Percentiles rank a stretch among this genome's conserved stretches.
Conservation (phyloP, 2,797 vertebrate genomes). For the Ctenosaura bakeri region DNA sequence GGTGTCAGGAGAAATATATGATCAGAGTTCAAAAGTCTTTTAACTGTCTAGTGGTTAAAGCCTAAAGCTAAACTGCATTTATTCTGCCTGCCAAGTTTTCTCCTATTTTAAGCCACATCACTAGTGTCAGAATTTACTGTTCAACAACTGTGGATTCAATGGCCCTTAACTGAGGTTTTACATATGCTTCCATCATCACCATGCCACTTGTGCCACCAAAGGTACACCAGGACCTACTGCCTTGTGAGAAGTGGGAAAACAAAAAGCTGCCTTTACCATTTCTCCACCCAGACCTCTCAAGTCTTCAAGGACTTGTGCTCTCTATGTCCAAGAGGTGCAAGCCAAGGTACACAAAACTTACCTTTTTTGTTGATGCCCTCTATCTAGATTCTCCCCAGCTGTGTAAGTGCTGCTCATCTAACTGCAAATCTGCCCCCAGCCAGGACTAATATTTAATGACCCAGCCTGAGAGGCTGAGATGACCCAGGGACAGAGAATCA, state of each 20-base stretch:
- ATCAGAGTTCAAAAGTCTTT: neutral
- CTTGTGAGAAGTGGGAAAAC: neutral
- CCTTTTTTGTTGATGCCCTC: conserved; percentile 7
- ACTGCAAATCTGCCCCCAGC: neutral
- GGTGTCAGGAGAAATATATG: too few species aligned
- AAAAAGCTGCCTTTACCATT: neutral
- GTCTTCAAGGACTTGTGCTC: neutral
- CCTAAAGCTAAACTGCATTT: neutral
- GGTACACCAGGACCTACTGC: neutral
- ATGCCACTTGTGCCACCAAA: neutral
- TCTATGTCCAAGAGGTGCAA: conserved; percentile 6
- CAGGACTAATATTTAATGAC: neutral
- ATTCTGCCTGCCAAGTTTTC: neutral
- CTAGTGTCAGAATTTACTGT: neutral
- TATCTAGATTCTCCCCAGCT: neutral
- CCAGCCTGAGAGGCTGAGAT: neutral
- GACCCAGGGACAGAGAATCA: neutral
- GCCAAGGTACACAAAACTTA: conserved; percentile 17
- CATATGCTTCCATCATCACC: neutral
- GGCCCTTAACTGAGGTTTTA: neutral
- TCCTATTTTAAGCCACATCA: neutral
- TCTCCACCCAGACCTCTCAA: neutral
- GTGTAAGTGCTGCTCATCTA: neutral
- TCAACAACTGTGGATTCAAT: neutral
- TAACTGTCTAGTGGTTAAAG: neutral